Evolutionary conservation across 2,797 vertebrate species (phyloP), one percentile per base, ranked within the genome.

Genomic region (Lacerta agilis): DNA sequence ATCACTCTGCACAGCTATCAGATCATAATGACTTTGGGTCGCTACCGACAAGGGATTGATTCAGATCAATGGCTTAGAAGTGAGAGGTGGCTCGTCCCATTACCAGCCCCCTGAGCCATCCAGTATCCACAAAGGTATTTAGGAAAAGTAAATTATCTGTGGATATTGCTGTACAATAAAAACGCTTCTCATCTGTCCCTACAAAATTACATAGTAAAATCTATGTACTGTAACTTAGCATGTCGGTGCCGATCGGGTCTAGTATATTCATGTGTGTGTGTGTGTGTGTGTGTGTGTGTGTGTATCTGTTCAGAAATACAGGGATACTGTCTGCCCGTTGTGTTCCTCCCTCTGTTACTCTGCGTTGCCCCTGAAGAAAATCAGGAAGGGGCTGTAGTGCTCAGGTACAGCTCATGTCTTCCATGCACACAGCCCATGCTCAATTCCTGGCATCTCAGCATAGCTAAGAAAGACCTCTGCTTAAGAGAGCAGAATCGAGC

Each of bases 141-240:
- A 82, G 41, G n/a, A 94, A 92, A 88, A 92, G 38, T 8, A 93
- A 84, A 87, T 85, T 92, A 81, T 58, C 76, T 92, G 79, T 82
- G 55, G 36, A 71, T 89, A 90, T 84, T 88, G 41, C 23, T 85
- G 41, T 81, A 86, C 43, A 80, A 88, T 85, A 87, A 94, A 91
- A 88, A 83, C 0, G 0, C 15, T 86, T 90, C 81, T 88, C 88
- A 87, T 76, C n/a, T 92, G 27, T 41, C 66, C 11, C 45, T 87
- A 86, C 64, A 90, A 88, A 92, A 94, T 79, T 83, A 10, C n/a
- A 67, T 78, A 86, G 77, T 92, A 93, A 94, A 92, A 88, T 91
- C 72, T 89, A 80, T 81, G 61, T 82, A 76, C 87, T 89, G 86
- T 87, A 90, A 90, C 43, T 8, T 0, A 0, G 1, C 20, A 89